These are phyloP conservation scores for Taenaris catops DNA, from an alignment of 2,888 invertebrate genomes.

Conservation along the genomic window DNA sequence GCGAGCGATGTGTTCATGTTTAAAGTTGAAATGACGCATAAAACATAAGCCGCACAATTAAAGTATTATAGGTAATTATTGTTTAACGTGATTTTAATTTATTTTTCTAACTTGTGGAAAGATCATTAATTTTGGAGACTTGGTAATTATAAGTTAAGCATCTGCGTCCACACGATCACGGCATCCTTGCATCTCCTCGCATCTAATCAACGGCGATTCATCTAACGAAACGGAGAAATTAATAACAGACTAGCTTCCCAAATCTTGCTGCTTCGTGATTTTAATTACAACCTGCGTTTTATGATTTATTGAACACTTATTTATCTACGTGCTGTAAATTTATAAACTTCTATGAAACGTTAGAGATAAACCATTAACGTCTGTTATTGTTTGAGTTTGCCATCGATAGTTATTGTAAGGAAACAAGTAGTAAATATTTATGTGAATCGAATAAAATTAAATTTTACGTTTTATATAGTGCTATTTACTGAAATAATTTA, in stretches of 20 bases:
- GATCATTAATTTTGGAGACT: slow-evolving; percentile 53
- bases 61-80: slow-evolving; percentile 19
- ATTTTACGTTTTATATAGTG: no score
- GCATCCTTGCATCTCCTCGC: slow-evolving; percentile 41
- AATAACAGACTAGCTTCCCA: slow-evolving; percentile 67
- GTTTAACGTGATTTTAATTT: slow-evolving; percentile 22
- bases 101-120: slow-evolving; percentile 45
- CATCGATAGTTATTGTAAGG: background rate
- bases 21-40: slow-evolving; percentile 10
- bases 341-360: slow-evolving; percentile 35
- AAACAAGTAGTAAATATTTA: no score
- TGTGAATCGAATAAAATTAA: no score
- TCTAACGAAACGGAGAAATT: slow-evolving; percentile 68
- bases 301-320: slow-evolving; percentile 66
- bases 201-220: slow-evolving; percentile 73
- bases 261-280: slow-evolving; percentile 66
- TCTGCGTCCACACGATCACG: slow-evolving; percentile 63
- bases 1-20: no score
- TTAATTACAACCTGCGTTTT: slow-evolving; percentile 63
- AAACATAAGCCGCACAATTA: slow-evolving; percentile 9
- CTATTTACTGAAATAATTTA: no score
- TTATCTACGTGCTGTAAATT: slow-evolving; percentile 59
- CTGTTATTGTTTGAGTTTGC: slow-evolving; percentile 5
- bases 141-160: slow-evolving; percentile 67
- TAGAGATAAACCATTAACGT: slow-evolving; percentile 9